These are phyloP conservation scores for Clostera curtula DNA, from an alignment of 2,888 invertebrate species.

Conservation along the genomic window DNA sequence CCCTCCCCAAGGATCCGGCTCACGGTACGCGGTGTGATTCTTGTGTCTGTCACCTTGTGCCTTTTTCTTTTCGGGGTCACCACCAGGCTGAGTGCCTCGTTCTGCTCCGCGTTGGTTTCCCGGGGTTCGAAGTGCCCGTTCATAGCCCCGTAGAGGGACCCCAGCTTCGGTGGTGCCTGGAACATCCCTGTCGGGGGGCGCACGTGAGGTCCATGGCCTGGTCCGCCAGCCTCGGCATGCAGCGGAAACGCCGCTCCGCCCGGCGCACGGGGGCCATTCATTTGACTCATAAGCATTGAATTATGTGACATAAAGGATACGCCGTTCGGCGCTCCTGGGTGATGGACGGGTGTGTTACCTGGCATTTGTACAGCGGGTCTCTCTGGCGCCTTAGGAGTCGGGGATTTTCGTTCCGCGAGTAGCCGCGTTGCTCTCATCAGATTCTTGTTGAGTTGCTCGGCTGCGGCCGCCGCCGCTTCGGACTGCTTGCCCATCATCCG, in stretches of 20 bases:
- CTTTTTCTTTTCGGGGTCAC: slow-evolving; percentile 97
- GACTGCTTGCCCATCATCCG: slow-evolving; percentile 84
- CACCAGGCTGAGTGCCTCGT: slow-evolving; percentile 95
- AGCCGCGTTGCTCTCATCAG: slow-evolving; percentile 86
- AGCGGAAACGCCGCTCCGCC: slow-evolving; percentile 80
- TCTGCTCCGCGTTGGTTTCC: slow-evolving; percentile 87
- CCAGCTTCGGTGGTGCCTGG: slow-evolving; percentile 88
- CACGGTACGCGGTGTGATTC: slow-evolving; percentile 93
- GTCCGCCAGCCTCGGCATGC: slow-evolving; percentile 77
- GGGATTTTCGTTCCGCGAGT: slow-evolving; percentile 89
- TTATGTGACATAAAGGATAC: slow-evolving; percentile 60
- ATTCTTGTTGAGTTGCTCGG: slow-evolving; percentile 90
- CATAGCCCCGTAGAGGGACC: slow-evolving; percentile 79
- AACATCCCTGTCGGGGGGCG: slow-evolving; percentile 84
- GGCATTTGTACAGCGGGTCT: slow-evolving; percentile 71
- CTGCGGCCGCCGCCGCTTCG: slow-evolving; percentile 85
- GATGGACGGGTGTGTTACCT: slow-evolving; percentile 74
- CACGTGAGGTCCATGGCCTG: slow-evolving; percentile 58
- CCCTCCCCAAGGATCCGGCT: slow-evolving; percentile 90
- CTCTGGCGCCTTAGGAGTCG: slow-evolving; percentile 81
- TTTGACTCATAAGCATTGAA: slow-evolving; percentile 67
- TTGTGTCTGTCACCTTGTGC: slow-evolving; percentile 96
- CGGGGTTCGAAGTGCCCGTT: slow-evolving; percentile 78
- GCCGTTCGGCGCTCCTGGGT: slow-evolving; percentile 58
- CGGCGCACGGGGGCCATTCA: slow-evolving; percentile 77